phyloP scores from a whole-genome alignment of 1,140 invertebrate species.

The Araneus ventricosus region DNA sequence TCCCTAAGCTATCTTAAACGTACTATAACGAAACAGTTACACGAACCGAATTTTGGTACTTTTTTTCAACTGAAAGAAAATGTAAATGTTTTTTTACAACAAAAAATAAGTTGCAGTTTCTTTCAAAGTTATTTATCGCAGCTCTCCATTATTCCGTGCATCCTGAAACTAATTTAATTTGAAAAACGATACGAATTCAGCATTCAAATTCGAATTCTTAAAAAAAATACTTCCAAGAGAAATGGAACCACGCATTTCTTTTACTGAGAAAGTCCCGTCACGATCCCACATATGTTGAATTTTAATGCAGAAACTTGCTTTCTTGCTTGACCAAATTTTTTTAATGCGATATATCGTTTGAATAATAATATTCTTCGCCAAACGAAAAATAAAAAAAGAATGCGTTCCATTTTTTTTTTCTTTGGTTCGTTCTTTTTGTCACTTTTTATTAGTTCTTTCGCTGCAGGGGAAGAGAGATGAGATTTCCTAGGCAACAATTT shows the following conservation, averaged over 20 bases:
- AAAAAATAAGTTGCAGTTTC: neutral
- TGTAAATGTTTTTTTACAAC: neutral
- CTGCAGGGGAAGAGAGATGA: constrained; percentile 39
- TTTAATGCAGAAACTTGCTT: neutral
- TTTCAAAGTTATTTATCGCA: neutral
- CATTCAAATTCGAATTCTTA: neutral
- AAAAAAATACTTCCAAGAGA: neutral
- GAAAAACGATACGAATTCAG: neutral
- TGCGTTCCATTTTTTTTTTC: no score
- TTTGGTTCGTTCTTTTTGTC: constrained; percentile 4
- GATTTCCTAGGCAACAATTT: constrained; percentile 47
- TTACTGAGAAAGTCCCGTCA: neutral
- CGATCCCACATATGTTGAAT: neutral
- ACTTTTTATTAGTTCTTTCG: constrained; percentile 37
- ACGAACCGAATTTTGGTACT: neutral
- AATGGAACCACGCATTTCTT: neutral
- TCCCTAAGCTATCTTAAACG: no score
- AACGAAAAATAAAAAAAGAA: constrained; percentile 17
- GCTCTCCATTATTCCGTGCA: neutral
- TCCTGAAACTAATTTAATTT: neutral
- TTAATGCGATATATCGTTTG: constrained; percentile 38
- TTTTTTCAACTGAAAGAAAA: neutral
- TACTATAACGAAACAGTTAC: neutral
- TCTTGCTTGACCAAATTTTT: constrained; percentile 21
- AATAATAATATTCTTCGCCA: constrained; percentile 39